Evolutionary conservation across 2,797 vertebrate species (phyloP).

Genomic region (Thunnus albacares): DNA sequence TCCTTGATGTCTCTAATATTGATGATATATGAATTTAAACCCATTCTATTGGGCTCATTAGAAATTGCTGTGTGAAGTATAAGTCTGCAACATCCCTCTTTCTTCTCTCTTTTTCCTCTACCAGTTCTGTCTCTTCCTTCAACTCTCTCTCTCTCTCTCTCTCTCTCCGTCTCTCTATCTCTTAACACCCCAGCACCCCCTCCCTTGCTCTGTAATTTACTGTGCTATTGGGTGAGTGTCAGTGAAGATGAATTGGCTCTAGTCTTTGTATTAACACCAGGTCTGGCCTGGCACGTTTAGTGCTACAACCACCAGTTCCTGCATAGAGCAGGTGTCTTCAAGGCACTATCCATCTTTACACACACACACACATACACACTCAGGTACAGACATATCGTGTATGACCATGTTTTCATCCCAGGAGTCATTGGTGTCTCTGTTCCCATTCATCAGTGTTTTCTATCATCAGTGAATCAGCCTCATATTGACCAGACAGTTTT

Average conservation of each 20-base stretch:
- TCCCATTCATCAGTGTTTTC: slow-evolving; percentile 51
- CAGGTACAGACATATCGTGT: slow-evolving; percentile 7
- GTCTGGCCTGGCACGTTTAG: slow-evolving; percentile 61
- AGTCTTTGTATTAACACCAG: slow-evolving; percentile 65
- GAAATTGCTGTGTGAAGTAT: slow-evolving; percentile 27
- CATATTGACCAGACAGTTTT: slow-evolving; percentile 60
- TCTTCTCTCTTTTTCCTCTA: slow-evolving; percentile 8
- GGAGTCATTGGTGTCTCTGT: slow-evolving; percentile 36
- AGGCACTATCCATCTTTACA: slow-evolving; percentile 57
- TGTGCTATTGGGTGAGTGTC: slow-evolving; percentile 75
- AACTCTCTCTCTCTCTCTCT: slow-evolving; percentile 18
- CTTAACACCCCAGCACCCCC: slow-evolving; percentile 15
- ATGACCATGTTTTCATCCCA: slow-evolving; percentile 33
- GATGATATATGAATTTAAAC: slow-evolving; percentile 57
- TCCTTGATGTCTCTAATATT: slow-evolving; percentile 45
- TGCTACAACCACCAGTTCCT: slow-evolving; percentile 58
- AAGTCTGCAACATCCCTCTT: not conserved
- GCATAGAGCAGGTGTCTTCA: slow-evolving; percentile 47
- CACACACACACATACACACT: slow-evolving; percentile 19
- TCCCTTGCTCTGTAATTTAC: slow-evolving; percentile 65
- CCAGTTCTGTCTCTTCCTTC: slow-evolving; percentile 1
- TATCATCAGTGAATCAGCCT: slow-evolving; percentile 46
- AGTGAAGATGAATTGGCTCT: slow-evolving; percentile 73
- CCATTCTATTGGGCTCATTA: slow-evolving; percentile 38
- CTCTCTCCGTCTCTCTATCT: slow-evolving; percentile 21